Evolutionary conservation across 2,888 invertebrate genomes (phyloP).

Genomic region (Apeira syringaria): DNA sequence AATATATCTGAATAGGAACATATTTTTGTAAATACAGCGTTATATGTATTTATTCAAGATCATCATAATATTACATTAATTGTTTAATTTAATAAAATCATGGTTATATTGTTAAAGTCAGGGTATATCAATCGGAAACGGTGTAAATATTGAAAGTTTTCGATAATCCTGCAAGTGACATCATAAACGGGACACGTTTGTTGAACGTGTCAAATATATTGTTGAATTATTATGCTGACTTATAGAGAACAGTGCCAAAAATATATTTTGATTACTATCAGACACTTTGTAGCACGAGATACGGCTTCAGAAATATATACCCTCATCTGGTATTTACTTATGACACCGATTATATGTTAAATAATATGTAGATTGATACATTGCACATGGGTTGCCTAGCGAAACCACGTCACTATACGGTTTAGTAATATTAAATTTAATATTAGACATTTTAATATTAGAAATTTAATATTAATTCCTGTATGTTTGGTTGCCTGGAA

Average conservation of each 20-base stretch:
- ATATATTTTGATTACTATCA: slow-evolving; percentile 21
- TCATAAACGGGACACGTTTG: slow-evolving; percentile 17
- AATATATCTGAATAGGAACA: slow-evolving; percentile 38
- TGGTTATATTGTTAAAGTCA: slow-evolving; percentile 51
- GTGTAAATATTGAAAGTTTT: slow-evolving; percentile 29
- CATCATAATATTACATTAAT: slow-evolving; percentile 41
- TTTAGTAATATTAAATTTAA: too few species aligned
- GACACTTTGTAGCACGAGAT: too few species aligned
- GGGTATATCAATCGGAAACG: slow-evolving; percentile 46
- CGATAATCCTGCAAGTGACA: slow-evolving; percentile 18
- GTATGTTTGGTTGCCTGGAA: too few species aligned
- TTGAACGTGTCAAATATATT: slow-evolving; percentile 17
- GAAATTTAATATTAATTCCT: too few species aligned
- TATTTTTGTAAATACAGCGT: slow-evolving; percentile 73
- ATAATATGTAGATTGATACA: too few species aligned
- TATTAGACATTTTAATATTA: too few species aligned
- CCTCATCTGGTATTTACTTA: too few species aligned
- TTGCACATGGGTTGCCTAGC: too few species aligned
- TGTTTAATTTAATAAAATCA: slow-evolving; percentile 45
- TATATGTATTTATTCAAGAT: slow-evolving; percentile 53
- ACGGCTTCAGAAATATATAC: too few species aligned
- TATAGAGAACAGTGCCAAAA: slow-evolving; percentile 40
- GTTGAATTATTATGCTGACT: slow-evolving; percentile 21
- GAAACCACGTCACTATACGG: too few species aligned
- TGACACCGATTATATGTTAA: too few species aligned